A percentile compares a stretch with the other conserved stretches of the same genome.
Evolutionary conservation across 2,888 invertebrate genomes (phyloP).

Genomic region (Ornithoptera alexandrae): DNA sequence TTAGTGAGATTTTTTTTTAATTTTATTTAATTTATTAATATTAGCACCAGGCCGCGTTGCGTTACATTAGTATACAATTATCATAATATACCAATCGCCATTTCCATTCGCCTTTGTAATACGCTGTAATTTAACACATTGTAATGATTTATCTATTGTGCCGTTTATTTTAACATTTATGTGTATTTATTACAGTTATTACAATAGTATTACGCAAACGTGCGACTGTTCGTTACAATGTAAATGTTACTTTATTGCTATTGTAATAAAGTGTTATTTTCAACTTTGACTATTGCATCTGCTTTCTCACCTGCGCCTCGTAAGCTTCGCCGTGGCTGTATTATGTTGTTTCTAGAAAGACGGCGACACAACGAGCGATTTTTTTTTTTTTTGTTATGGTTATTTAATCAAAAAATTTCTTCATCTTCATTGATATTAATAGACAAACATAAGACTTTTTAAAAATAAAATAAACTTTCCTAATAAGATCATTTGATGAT

Average conservation of each 20-base stretch:
- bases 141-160: slow-evolving; percentile 22
- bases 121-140: slow-evolving; percentile 27
- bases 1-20: too few species aligned
- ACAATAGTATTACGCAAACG: slow-evolving; percentile 13
- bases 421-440: too few species aligned
- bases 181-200: slow-evolving; percentile 17
- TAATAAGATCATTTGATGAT: too few species aligned
- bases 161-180: slow-evolving; percentile 16
- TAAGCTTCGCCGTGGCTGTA: slow-evolving; percentile 1
- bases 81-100: slow-evolving; percentile 16
- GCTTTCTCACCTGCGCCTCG: slow-evolving; percentile 23
- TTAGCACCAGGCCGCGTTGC: not conserved
- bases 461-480: too few species aligned
- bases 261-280: slow-evolving; percentile 8
- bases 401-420: too few species aligned
- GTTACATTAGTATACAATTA: slow-evolving; percentile 2
- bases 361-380: not conserved
- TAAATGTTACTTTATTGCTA: slow-evolving; percentile 6
- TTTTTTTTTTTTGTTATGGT: not conserved
- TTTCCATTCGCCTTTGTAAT: slow-evolving; percentile 19
- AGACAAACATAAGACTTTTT: too few species aligned
- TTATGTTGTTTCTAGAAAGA: slow-evolving; percentile 15
- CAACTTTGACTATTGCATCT: slow-evolving; percentile 20
- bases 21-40: not conserved
- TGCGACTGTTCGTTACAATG: not conserved